Percentiles rank a stretch among this genome's conserved stretches.
Evolutionary conservation across 2,888 invertebrate species (phyloP).

Genomic region (Ophonus ardosiacus): DNA sequence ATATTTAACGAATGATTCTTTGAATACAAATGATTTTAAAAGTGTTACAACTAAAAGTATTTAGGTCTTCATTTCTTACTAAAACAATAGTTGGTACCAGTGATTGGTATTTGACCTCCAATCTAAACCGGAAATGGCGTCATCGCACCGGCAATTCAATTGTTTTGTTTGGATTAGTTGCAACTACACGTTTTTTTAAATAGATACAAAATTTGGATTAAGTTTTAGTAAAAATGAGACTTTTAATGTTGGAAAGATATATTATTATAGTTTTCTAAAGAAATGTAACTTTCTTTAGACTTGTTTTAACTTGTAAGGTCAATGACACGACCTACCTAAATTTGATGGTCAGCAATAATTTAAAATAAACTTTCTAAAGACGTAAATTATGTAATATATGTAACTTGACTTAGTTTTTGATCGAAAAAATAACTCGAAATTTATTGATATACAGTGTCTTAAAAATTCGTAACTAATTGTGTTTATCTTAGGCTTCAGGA

Average conservation of each 20-base stretch:
- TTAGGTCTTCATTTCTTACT: conserved; percentile 18
- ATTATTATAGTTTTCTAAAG: neutral
- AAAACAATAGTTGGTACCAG: conserved; percentile 31
- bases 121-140: conserved; percentile 40
- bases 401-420: no score
- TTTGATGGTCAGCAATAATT: no score
- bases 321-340: no score
- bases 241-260: neutral
- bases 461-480: no score
- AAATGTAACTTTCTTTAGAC: neutral
- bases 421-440: no score
- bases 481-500: no score
- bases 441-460: no score
- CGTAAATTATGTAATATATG: no score
- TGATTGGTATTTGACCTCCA: conserved; percentile 51
- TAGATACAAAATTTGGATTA: neutral
- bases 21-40: neutral
- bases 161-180: conserved; percentile 14
- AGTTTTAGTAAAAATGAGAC: neutral
- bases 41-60: conserved; percentile 1
- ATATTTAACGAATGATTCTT: neutral
- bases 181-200: neutral
- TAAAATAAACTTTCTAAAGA: no score
- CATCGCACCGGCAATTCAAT: neutral
- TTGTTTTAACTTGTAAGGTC: neutral